Conservation (phyloP, 2,113 vertebrate species). For the Hippocampus barbouri region DNA sequence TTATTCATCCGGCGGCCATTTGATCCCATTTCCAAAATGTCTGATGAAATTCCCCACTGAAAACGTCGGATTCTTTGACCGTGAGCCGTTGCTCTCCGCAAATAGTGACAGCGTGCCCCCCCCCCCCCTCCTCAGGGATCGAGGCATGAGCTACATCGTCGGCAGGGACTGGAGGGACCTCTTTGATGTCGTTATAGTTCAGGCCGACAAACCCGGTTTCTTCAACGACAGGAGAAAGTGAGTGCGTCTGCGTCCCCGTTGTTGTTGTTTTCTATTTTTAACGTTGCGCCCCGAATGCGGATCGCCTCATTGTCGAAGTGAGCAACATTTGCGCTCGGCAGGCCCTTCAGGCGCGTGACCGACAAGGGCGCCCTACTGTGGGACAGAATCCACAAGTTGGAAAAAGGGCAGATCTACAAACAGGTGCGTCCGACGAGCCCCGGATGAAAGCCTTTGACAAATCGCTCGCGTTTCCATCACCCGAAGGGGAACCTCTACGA, state of each 20-base stretch:
- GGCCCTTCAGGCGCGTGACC: slow-evolving; percentile 92
- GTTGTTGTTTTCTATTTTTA: not conserved
- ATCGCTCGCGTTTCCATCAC: slow-evolving; percentile 16
- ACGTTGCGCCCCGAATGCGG: not conserved
- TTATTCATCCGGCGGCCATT: too few species aligned
- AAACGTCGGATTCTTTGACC: too few species aligned
- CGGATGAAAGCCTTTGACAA: not conserved
- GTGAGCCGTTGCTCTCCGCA: not conserved
- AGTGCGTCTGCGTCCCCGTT: slow-evolving; percentile 30
- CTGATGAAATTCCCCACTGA: too few species aligned
- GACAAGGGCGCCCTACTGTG: slow-evolving; percentile 90
- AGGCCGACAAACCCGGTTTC: slow-evolving; percentile 94
- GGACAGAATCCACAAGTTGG: slow-evolving; percentile 92
- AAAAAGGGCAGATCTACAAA: slow-evolving; percentile 97
- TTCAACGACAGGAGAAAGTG: slow-evolving; percentile 96
- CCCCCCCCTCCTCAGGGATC: slow-evolving; percentile 74
- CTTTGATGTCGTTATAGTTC: slow-evolving; percentile 95
- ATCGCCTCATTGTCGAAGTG: not conserved
- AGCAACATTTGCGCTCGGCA: slow-evolving; percentile 49
- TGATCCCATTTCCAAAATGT: too few species aligned
- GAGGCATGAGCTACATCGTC: slow-evolving; percentile 94
- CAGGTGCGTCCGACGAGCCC: slow-evolving; percentile 74
- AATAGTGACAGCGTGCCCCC: not conserved
- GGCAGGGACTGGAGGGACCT: slow-evolving; percentile 96
- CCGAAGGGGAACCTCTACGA: slow-evolving; percentile 93